Base-by-base conservation (phyloP, 2,888 invertebrate species). In the Ennomos fuscantarius region DNA sequence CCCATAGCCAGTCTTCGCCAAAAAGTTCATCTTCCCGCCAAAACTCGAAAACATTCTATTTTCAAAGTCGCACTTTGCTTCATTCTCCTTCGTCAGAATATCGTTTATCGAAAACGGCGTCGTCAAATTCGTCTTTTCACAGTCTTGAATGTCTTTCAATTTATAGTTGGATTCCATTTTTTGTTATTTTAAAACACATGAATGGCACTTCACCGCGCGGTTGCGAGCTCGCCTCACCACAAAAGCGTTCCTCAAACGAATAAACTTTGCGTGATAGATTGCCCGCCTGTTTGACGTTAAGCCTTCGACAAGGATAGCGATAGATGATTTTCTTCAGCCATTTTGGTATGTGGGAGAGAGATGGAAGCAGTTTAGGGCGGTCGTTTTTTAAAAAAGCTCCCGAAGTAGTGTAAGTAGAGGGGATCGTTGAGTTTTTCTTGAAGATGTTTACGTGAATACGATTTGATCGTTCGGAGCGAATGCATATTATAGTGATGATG, bases 51-150 rank as follows among this genome's bases (percentile, higher is more conserved):
- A 87, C 81, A 81, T 85, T 81, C 81, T 82, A 81, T 85, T 85
- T 76, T 89, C 89, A 78, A 87, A 87, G 64, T 86, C 84, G 69
- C 83, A 89, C 78, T 85, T 91, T 63, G 81, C 78, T 59, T 89
- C 91, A 49, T 88, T 90, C 74, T 92, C 93, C 65, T 88, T 91
- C n/a, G 94, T 94, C 74, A 95, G 82, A 78, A 95, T 95, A 73
- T 95, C 95, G 70, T 95, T 95, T 53, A 95, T 95, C 9, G 95
- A 95, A 83, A 95, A 95, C 35, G 95, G 95, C 9, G 95, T 95
- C 9, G 93, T 88, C 62, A 90, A 73, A 73, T 70, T 86, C 0
- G 86, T 86, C 67, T 90, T 91, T 64, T 91, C 90, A 81, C 90
- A 84, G 37, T 91, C 89, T 76, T 84, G 84, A 55, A 87, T 78